phyloP scores from a whole-genome alignment of 2,888 invertebrate species.

The Sarcophaga carnaria region DNA sequence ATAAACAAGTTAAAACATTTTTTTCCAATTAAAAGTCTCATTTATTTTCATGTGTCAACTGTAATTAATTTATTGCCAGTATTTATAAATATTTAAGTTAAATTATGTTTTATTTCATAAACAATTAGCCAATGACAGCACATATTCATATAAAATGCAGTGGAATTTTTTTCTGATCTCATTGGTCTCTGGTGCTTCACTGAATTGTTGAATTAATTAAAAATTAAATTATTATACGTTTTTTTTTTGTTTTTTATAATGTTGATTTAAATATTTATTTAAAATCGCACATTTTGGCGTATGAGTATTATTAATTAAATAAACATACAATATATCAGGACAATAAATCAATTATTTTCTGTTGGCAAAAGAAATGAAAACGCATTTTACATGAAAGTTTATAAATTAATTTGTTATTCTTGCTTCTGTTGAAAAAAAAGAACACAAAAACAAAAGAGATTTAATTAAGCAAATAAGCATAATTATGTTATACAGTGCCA shows the following conservation, averaged over 20 bases:
- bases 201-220: conserved; percentile 23
- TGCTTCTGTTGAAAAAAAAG: neutral
- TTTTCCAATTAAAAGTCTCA: neutral
- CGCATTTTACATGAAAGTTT: neutral
- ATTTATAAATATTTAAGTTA: conserved; percentile 6
- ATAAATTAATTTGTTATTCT: conserved; percentile 1
- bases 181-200: conserved; percentile 6
- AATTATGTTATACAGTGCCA: neutral
- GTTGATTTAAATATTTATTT: neutral
- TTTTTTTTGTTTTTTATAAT: neutral
- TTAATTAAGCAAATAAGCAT: conserved; percentile 15
- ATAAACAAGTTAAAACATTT: neutral
- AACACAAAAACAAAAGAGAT: neutral
- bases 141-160: neutral
- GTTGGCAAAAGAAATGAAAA: too few relatives aligned
- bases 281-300: neutral
- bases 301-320: conserved; percentile 36
- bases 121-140: conserved; percentile 38
- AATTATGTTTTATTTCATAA: conserved; percentile 30
- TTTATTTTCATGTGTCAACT: conserved; percentile 24
- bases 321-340: conserved; percentile 29
- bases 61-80: conserved; percentile 11
- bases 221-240: neutral
- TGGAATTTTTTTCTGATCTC: neutral
- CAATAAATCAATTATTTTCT: neutral